These are phyloP conservation scores for Diadophis punctatus DNA, from an alignment of 2,113 vertebrate species.

Conservation along the genomic window DNA sequence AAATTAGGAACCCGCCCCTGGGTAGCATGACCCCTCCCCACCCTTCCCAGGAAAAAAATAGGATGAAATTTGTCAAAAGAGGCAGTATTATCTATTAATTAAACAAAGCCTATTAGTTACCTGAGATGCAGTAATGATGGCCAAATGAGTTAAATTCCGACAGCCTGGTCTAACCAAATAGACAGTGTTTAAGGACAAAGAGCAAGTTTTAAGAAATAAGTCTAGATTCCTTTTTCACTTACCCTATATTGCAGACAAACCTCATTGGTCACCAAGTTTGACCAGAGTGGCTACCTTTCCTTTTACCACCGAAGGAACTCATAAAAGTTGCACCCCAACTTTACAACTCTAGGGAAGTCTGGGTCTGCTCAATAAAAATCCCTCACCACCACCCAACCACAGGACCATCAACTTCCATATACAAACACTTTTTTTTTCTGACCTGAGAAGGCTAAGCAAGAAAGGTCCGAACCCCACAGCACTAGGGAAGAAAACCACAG, in stretches of 20 bases:
- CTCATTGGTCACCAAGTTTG: background rate
- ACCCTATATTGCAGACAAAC: background rate
- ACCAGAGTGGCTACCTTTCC: background rate
- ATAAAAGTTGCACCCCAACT: background rate
- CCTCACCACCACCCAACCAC: background rate
- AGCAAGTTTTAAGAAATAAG: background rate
- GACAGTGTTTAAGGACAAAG: background rate
- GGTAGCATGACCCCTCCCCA: background rate
- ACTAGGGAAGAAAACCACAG: background rate
- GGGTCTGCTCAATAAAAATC: background rate
- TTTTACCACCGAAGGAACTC: background rate
- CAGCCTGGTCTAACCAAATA: background rate
- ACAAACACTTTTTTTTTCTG: background rate
- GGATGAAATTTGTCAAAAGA: background rate
- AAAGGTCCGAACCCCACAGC: background rate
- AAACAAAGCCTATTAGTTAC: background rate
- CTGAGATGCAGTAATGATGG: background rate
- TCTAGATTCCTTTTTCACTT: background rate
- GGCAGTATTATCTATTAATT: background rate
- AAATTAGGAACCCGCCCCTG: too few species aligned
- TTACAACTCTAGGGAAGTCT: background rate
- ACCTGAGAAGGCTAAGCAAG: conserved; percentile 31
- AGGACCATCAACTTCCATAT: background rate
- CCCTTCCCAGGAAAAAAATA: background rate
- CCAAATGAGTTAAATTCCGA: background rate